Evolutionary conservation across 2,797 vertebrate genomes (phyloP), one percentile per base, ranked within the genome.

Genomic region (Rallus crepitans): DNA sequence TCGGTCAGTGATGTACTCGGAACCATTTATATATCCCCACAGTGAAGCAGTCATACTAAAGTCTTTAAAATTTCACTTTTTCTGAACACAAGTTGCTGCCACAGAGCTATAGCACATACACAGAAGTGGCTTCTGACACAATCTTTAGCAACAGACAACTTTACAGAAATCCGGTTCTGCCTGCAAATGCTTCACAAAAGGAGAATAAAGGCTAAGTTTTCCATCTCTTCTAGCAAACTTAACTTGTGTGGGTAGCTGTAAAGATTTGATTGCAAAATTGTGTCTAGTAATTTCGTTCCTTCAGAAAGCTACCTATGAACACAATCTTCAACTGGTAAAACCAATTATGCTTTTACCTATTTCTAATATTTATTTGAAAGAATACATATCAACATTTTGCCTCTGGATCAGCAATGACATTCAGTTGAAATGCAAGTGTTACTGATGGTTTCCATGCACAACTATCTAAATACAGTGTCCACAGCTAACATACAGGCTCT

Each of bases 21-120:
- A 86, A 83, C 21, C n/a, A 81, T 78, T 86, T 72, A 52, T 78
- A 40, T 61, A 82, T 78, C 85, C 50, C 77, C 73, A 69, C 16
- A 31, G 50, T 33, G 61, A 78, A 56, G 12, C 0, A 69, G 18
- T 37, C 52, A 60, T 39, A 60, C 33, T 66, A 45, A 93, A 84
- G 52, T 82, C 27, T 82, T 84, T 33, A 90, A 65, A 83, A 33
- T 84, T 40, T 64, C 4, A 1, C 11, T 63, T 89, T 69, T 89
- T 70, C 4, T 21, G 33, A 84, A 48, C 11, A 40, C 15, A 68
- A 80, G 84, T 60, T 66, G 4, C 33, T 87, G 28, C 52, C 52
- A 84, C 15, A 18, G 59, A 86, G 27, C 20, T 69, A 18, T 1
- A 68, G 11, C 55, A 81, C 27, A 18, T 55, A 61, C 59, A 71